Base-by-base conservation (phyloP, 2,888 invertebrate genomes). In the Syritta pipiens region DNA sequence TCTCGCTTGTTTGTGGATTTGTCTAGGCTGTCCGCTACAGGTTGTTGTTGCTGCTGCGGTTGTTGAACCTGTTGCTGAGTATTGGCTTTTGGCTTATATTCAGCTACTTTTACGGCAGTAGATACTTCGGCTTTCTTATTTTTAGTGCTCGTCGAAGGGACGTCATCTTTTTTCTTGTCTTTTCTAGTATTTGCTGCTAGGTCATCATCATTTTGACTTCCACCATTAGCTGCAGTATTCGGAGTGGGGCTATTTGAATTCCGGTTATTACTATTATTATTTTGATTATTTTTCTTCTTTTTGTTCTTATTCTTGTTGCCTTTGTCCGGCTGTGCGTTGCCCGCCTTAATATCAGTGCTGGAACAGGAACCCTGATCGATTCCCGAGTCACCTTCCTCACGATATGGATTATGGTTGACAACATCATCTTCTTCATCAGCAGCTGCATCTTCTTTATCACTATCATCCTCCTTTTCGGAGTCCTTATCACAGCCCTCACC, bases 331-430 rank as follows among this genome's bases (percentile, higher is more conserved):
- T 82, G 89, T 82, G 87, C 63, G 71, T 92, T 92, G 3, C 84
- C 83, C 30, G 93, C 92, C 86, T 95, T 95, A 65, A 94, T 94
- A 85, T 96, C 96, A 81, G 94, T 95, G 83, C 95, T 95, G 46
- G 95, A 95, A 88, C 95, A 96, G 71, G 96, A 96, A 46, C 96
- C 96, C 90, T 96, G 96, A 88, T 96, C 96, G 84, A 96, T 96
- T 81, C 96, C 96, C 83, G 95, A 96, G 89, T 96, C 95, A 20
- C 95, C 95, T 87, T 96, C 96, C 87, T 96, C 96, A 85, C 94
- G 93, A 83, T 93, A 93, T 4, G 87, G 86, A 82, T 86, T 84
- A 37, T 84, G 84, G 60, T 83, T 81, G 28, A 40, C 81, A 14
- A 63, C 65, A 84, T 90, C 89, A 82, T 90, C 90, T 1, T 89